These are phyloP conservation scores for Mesorhabditis sp. DNA, from an alignment of 2,888 invertebrate genomes.

Conservation along the genomic window DNA sequence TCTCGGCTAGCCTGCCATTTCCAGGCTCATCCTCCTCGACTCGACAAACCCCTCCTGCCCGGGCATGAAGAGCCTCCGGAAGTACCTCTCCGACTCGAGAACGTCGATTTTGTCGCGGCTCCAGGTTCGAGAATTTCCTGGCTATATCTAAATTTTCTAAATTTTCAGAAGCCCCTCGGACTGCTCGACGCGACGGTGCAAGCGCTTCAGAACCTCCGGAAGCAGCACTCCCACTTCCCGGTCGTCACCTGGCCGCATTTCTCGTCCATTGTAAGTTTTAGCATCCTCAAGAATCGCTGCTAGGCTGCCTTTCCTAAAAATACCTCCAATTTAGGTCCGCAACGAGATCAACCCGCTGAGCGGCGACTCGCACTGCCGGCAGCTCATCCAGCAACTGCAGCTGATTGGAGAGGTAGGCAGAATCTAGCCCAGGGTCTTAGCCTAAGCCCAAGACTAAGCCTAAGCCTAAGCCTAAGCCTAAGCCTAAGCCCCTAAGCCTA, in stretches of 20 bases:
- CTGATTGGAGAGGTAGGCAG: constrained; percentile 67
- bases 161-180: constrained; percentile 64
- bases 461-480: background rate
- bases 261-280: constrained; percentile 54
- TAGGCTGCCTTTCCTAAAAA: background rate
- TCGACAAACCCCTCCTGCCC: constrained; percentile 68
- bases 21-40: constrained; percentile 67
- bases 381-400: constrained; percentile 68
- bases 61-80: constrained; percentile 67
- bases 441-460: too few relatives aligned
- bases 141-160: background rate
- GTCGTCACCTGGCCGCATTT: constrained; percentile 68
- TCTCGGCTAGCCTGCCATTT: background rate
- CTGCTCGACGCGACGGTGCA: constrained; percentile 66
- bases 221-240: constrained; percentile 66
- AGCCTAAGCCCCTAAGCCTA: background rate
- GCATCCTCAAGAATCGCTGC: constrained; percentile 53
- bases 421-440: background rate
- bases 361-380: constrained; percentile 68
- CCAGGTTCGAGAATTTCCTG: background rate
- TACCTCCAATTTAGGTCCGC: constrained; percentile 16
- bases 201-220: constrained; percentile 62
- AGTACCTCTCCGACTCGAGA: constrained; percentile 64
- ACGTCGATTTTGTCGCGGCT: constrained; percentile 61
- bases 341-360: constrained; percentile 69